These are phyloP conservation scores for Limnephilus auricula DNA, from an alignment of 2,888 invertebrate genomes.

Conservation along the genomic window DNA sequence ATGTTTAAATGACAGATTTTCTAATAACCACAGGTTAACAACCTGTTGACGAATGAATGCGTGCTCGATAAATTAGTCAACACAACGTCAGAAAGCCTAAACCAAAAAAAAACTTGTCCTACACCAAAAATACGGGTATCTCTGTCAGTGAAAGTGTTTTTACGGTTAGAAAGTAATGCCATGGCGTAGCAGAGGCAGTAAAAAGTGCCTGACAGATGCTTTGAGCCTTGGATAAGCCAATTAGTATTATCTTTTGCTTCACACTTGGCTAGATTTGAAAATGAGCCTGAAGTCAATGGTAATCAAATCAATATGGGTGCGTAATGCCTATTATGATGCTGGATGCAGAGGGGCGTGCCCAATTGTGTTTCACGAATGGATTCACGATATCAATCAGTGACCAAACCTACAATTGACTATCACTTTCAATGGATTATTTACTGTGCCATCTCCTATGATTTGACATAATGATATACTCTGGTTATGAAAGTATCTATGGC, in stretches of 20 bases:
- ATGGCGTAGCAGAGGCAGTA: background rate
- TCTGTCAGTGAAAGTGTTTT: constrained; percentile 51
- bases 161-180: constrained; percentile 51
- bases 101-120: constrained; percentile 45
- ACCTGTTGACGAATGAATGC: constrained; percentile 16
- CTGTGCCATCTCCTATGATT: constrained; percentile 20
- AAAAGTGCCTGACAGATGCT: constrained; percentile 2
- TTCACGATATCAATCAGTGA: constrained; percentile 38
- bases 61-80: background rate
- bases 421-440: background rate
- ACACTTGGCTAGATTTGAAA: constrained; percentile 36
- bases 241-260: background rate
- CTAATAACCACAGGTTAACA: constrained; percentile 10
- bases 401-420: constrained; percentile 16
- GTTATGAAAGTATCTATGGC: constrained; percentile 11
- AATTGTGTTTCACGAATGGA: constrained; percentile 28
- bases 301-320: constrained; percentile 40
- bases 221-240: background rate
- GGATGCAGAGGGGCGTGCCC: constrained; percentile 40
- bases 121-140: constrained; percentile 39
- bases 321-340: constrained; percentile 30
- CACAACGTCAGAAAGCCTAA: constrained; percentile 3
- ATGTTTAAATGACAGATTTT: background rate
- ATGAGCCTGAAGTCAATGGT: constrained; percentile 31
- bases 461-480: background rate